Base-by-base conservation (phyloP, 2,113 vertebrate genomes). In the Ceuthmochares aereus region DNA sequence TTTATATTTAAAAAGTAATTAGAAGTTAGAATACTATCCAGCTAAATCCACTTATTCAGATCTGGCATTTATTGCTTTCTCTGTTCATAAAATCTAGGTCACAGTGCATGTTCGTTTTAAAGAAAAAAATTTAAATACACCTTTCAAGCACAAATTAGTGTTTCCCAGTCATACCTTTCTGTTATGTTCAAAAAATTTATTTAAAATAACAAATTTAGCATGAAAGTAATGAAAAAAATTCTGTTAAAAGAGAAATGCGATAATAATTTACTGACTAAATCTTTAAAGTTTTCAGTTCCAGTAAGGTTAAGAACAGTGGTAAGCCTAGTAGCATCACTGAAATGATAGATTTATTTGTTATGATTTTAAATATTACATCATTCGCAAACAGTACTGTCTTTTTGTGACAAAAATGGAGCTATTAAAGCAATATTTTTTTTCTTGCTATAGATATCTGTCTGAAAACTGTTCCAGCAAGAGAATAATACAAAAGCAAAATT, bases 1-100 rank as follows among this genome's bases (percentile, higher is more conserved):
- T 80, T 90, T 83, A 84, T 34, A 72, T 81, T 80, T 45, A 94
- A 97, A 95, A 95, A 96, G 83, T 89, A 96, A 97, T 96, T 90
- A 36, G 84, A 49, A 93, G 49, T 66, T 96, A 94, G 90, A 85
- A 81, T 68, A 77, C 30, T 82, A 64, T 95, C 88, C 96, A 86
- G 30, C 45, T 88, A 85, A 96, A 95, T 87, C 76, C 59, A 49
- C 37, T 72, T 90, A 83, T 90, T 81, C 69, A 95, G 62, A 67
- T 90, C 88, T 95, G 74, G 58, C 23, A 56, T 70, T 92, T 75
- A 86, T 52, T 95, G 60, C 40, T 93, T 95, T 92, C 37, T 80
- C 93, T 79, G 54, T 79, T 96, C 76, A 60, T 78, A 93, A 93
- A 94, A 95, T 93, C 36, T 92, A 93, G 92, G 89, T 95, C 95